Conservation (phyloP, 2,797 vertebrate genomes). For the Mycteria americana region DNA sequence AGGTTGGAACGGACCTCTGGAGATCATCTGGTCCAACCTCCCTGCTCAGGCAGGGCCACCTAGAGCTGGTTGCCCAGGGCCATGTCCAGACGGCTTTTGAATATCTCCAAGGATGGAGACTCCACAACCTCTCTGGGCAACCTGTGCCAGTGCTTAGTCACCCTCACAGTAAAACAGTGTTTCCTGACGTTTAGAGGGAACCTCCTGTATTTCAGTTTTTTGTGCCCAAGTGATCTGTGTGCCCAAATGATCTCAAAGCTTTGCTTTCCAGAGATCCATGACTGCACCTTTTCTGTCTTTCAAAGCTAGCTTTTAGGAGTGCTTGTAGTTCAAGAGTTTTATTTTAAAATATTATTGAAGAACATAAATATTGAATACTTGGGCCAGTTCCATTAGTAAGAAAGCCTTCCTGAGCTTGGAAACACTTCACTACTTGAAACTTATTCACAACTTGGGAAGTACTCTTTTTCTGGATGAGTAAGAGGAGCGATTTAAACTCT, state of each 20-base stretch:
- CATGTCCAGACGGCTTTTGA: fast-evolving
- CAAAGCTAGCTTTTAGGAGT: not conserved
- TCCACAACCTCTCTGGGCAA: not conserved
- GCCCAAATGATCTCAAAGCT: not conserved
- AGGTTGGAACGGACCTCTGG: not conserved
- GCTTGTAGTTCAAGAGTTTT: not conserved
- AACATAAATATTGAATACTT: not conserved
- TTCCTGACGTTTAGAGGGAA: not conserved
- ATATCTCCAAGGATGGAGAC: not conserved
- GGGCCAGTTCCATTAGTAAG: not conserved
- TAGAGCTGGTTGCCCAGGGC: not conserved
- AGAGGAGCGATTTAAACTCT: not conserved
- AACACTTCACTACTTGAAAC: not conserved
- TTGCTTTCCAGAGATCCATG: not conserved
- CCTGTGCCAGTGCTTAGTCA: not conserved
- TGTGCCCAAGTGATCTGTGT: not conserved
- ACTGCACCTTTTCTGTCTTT: not conserved
- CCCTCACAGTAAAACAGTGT: not conserved
- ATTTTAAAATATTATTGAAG: not conserved
- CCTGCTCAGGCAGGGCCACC: not conserved
- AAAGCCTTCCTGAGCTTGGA: not conserved
- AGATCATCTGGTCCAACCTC: not conserved
- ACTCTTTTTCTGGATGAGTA: not conserved
- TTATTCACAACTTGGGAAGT: not conserved
- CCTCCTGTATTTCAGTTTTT: not conserved